Evolutionary conservation across 2,888 invertebrate species (phyloP), one percentile per base, ranked within the genome.

Genomic region (Scaptomyza cyrtandrae): DNA sequence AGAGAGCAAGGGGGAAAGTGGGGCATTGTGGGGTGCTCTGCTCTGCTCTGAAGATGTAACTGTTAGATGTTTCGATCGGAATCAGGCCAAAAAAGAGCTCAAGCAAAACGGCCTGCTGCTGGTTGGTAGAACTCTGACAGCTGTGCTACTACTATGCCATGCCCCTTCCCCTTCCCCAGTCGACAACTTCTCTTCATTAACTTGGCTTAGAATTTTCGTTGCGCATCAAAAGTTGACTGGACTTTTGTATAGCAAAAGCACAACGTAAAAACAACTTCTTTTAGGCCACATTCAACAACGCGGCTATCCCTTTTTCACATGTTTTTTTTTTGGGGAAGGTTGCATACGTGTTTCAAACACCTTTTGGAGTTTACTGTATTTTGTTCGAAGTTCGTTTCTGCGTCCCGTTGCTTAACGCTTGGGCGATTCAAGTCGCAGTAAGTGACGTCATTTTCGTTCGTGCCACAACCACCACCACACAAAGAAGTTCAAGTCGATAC

Each of bases 401-500:
- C 10, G 11, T 7, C n/a, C 14, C 7, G 54, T 35, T 24, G 55
- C 35, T 61, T 49, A 14, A 63, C 60, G 71, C 57, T 49, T 50
- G 48, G 45, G 52, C 33, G 39, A 7, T 41, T 24, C 50, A 35
- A n/a, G 19, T 48, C 55, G 49, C 70, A 55, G 29, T 45, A 39
- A 58, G 24, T 74, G 76, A 75, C 76, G 76, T 74, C 71, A 74
- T 24, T 65, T 65, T 64, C 5, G 24, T 16, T 29, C 50, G 41
- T 58, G 60, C 71, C 57, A 69, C 70, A 56, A 60, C 63, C 56
- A 43, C 49, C 11, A 35, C 44, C 48, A 31, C 14, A 1, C 14
- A 49, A 44, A 37, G 6, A 37, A 37, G 6, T n/a, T 37, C 10
- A 35, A 33, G 33, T 33, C 33, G 54, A 33, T 24, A 31, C 27